These are phyloP conservation scores for Petaurus breviceps DNA, from an alignment of 2,113 vertebrate species.

Conservation along the genomic window DNA sequence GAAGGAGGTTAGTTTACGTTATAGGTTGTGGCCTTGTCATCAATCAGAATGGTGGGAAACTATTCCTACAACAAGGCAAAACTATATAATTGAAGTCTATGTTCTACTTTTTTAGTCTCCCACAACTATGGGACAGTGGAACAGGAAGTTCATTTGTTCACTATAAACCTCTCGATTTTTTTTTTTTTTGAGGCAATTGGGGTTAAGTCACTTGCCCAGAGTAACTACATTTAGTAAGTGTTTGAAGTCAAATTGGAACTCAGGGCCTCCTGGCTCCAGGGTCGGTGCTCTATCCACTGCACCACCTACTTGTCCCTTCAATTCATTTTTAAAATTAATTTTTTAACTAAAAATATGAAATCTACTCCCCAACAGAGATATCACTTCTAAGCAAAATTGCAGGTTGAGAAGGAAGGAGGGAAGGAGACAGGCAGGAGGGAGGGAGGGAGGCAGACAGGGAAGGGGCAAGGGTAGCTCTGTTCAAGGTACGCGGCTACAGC, in stretches of 20 bases:
- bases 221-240: neutral
- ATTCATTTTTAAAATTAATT: neutral
- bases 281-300: too few relatives aligned
- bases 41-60: neutral
- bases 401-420: neutral
- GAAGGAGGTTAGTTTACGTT: neutral
- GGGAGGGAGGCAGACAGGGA: neutral
- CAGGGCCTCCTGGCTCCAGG: too few relatives aligned
- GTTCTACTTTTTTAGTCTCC: neutral
- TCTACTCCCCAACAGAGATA: neutral
- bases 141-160: neutral
- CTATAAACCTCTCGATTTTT: neutral
- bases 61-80: neutral
- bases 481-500: fast-evolving
- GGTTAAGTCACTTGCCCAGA: too few relatives aligned
- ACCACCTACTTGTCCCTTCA: neutral
- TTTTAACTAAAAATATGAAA: neutral
- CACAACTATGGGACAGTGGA: neutral
- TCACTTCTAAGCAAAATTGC: neutral
- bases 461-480: neutral
- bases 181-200: neutral
- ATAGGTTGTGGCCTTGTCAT: neutral
- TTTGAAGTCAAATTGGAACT: neutral
- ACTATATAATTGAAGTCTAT: neutral
- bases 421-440: neutral